Base-by-base conservation (phyloP, 2,113 vertebrate genomes). In the Abramis brama region DNA sequence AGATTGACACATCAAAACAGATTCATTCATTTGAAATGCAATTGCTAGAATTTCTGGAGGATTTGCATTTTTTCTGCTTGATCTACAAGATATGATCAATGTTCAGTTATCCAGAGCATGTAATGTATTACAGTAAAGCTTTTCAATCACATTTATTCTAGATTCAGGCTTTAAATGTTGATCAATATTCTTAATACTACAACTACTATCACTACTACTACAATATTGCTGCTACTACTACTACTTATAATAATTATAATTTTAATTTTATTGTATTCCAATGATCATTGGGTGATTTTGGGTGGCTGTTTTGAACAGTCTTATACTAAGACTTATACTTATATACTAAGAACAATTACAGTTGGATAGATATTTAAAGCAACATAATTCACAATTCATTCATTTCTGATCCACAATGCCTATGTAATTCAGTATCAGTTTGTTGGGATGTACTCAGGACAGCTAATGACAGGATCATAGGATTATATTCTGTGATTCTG, bases 381-480 rank as follows among this genome's bases (percentile, higher is more conserved):
- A 39, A 23, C 17, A 21, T 71, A 36, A 21, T 21, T 39, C 17
- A 23, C 39, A 36, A 21, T 57, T 57, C 12, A 73, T 75, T 80
- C 33, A 36, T 60, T 39, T 60, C 25, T 47, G n/a, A 25, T 76
- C 39, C 55, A 57, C 60, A 78, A 82, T 84, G 77, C 84, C 85
- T 76, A 13, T 86, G 60, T 73, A 89, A 89, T 86, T 85, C 82
- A 74, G 64, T 43, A 78, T 78, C 17, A 78, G 30, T 78, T 57
- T 79, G 60, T 75, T 60, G 36, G 60, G 36, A 82, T 88, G 68
- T 45, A 91, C 91, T 92, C 80, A 88, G 89, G 91, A 92, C 88
- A 86, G 89, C 92, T 95, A 92, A 95, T 93, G 90, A 91, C 55
- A 82, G 86, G 77, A 90, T 94, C 93, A 94, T 93, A 93, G 86